A percentile compares a stretch with the other conserved stretches of the same genome.
phyloP scores from a whole-genome alignment of 2,888 invertebrate genomes.

The Yponomeuta cagnagella region DNA sequence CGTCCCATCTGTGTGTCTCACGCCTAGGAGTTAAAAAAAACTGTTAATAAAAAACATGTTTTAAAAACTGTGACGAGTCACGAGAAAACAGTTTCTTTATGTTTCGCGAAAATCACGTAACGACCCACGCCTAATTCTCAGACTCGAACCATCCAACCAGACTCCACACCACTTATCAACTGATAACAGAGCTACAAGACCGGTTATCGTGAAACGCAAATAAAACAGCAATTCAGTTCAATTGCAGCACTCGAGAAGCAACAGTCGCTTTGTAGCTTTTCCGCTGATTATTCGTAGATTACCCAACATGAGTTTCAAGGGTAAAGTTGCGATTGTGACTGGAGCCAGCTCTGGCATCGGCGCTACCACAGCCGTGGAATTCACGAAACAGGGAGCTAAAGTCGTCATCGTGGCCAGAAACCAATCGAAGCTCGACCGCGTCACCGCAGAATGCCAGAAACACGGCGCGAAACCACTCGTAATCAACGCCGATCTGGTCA shows the following conservation, averaged over 20 bases:
- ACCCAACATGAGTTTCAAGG: background rate
- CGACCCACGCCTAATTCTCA: too few relatives aligned
- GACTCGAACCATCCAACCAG: too few relatives aligned
- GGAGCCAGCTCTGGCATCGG: conserved; percentile 17
- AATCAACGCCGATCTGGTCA: conserved; percentile 34
- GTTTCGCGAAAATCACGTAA: too few relatives aligned
- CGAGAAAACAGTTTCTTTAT: too few relatives aligned
- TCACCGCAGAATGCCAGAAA: conserved; percentile 25
- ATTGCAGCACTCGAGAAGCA: background rate
- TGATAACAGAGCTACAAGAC: too few relatives aligned
- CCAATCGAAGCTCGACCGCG: conserved; percentile 28
- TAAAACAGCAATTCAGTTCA: background rate
- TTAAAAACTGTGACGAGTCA: too few relatives aligned
- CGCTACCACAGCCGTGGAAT: conserved; percentile 12
- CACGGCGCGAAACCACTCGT: conserved; percentile 25
- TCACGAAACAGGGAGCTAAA: conserved; percentile 12
- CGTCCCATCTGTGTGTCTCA: too few relatives aligned
- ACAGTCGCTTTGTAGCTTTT: background rate
- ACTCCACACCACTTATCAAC: too few relatives aligned
- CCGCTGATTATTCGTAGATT: too few relatives aligned
- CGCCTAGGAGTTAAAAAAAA: too few relatives aligned
- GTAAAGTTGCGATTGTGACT: conserved; percentile 16
- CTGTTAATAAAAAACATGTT: too few relatives aligned
- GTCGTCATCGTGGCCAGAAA: conserved; percentile 14
- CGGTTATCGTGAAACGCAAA: background rate